Evolutionary conservation across 2,888 invertebrate genomes (phyloP).

Genomic region (Hymenopus coronatus): DNA sequence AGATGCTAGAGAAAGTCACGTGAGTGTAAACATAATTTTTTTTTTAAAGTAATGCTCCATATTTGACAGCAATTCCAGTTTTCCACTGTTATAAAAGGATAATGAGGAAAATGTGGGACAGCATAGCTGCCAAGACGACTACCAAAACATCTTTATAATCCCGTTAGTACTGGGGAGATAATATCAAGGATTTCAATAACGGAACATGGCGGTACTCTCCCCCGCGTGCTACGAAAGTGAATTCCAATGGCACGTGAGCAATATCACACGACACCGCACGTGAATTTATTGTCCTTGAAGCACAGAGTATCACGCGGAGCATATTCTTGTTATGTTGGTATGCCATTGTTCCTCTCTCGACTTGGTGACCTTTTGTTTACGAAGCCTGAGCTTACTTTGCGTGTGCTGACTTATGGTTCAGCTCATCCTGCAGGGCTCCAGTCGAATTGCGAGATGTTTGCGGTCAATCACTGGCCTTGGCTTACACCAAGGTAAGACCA

Average conservation of each 20-base stretch:
- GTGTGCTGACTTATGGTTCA: background rate
- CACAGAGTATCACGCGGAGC: background rate
- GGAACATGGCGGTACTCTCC: background rate
- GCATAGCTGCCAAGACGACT: background rate
- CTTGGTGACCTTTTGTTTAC: background rate
- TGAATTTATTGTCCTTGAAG: background rate
- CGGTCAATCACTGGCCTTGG: background rate
- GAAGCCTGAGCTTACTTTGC: background rate
- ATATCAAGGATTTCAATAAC: background rate
- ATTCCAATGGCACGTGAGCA: background rate
- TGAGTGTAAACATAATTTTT: too few relatives aligned
- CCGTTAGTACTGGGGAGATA: background rate
- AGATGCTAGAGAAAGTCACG: too few relatives aligned
- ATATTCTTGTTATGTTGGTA: background rate
- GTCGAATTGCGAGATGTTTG: background rate
- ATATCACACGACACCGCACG: background rate
- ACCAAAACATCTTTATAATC: background rate
- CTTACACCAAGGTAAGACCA: too few relatives aligned
- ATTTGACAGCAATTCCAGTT: background rate
- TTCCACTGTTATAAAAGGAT: background rate
- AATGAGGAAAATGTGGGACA: background rate
- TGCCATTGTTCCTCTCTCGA: background rate
- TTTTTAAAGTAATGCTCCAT: too few relatives aligned
- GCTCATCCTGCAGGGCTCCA: too few relatives aligned
- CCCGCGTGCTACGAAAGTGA: background rate